Evolutionary conservation across 2,888 invertebrate species (phyloP).

Genomic region (Lepidocyrtinus sp.): DNA sequence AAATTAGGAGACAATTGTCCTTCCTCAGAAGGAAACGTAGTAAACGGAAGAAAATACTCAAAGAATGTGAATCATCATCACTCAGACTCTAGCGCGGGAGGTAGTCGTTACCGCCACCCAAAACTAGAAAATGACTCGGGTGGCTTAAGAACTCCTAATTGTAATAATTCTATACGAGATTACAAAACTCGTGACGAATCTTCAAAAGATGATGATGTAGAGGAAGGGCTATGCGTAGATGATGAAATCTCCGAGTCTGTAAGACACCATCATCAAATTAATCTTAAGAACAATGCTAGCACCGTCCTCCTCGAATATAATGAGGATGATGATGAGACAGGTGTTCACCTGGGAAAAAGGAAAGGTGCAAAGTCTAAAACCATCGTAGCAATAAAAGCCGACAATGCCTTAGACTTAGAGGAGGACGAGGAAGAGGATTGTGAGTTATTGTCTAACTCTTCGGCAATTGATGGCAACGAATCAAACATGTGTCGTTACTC

Average conservation of each 20-base stretch:
- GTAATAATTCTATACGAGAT: constrained; percentile 38
- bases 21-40: constrained; percentile 29
- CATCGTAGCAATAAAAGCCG: neutral
- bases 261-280: constrained; percentile 31
- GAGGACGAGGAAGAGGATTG: constrained; percentile 2
- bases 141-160: constrained; percentile 9
- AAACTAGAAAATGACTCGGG: constrained; percentile 36
- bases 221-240: constrained; percentile 21
- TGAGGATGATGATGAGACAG: constrained; percentile 30
- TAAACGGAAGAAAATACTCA: constrained; percentile 45
- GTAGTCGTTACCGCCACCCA: constrained; percentile 29
- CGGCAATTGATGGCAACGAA: constrained; percentile 8
- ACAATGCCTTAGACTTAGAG: constrained; percentile 20
- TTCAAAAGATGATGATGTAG: constrained; percentile 4
- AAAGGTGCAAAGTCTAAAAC: neutral
- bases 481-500: constrained; percentile 15
- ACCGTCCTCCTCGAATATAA: neutral
- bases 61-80: constrained; percentile 25
- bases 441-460: neutral
- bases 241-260: constrained; percentile 41
- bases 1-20: constrained; percentile 45
- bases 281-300: constrained; percentile 25
- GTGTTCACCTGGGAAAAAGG: constrained; percentile 20
- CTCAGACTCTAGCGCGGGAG: too few species aligned
- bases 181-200: constrained; percentile 51